Evolutionary conservation across 2,113 vertebrate genomes (phyloP).

Genomic region (Misgurnus anguillicaudatus): DNA sequence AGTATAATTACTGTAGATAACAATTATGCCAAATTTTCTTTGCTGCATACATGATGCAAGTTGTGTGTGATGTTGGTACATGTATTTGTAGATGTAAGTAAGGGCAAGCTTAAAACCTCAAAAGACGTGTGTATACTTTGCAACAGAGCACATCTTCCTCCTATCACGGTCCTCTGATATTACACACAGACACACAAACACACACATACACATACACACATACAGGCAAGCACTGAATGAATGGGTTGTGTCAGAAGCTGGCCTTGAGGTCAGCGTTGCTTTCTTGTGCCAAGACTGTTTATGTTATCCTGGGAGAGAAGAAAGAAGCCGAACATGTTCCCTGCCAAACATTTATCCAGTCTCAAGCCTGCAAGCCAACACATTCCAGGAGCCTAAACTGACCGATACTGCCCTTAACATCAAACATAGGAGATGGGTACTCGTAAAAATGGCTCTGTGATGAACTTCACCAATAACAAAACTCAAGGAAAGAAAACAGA

Average conservation of each 20-base stretch:
- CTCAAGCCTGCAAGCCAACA: slow-evolving; percentile 58
- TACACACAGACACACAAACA: slow-evolving; percentile 14
- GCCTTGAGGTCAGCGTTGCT: slow-evolving; percentile 80
- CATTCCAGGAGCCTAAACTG: slow-evolving; percentile 58
- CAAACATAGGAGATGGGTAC: slow-evolving; percentile 30
- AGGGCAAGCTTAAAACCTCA: background rate
- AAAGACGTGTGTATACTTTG: background rate
- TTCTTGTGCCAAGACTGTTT: slow-evolving; percentile 80
- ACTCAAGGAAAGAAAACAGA: background rate
- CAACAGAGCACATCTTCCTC: slow-evolving; percentile 9
- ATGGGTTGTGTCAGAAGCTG: slow-evolving; percentile 81
- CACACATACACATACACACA: slow-evolving; percentile 34
- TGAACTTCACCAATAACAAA: background rate
- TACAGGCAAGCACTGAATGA: slow-evolving; percentile 83
- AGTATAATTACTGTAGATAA: background rate
- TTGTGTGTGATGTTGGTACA: too few relatives aligned
- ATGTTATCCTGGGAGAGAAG: slow-evolving; percentile 77
- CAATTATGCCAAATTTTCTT: too few relatives aligned
- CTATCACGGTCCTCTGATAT: background rate
- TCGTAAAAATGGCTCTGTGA: slow-evolving; percentile 44
- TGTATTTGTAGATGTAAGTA: background rate
- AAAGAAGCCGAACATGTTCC: slow-evolving; percentile 78
- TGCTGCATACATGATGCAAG: too few relatives aligned
- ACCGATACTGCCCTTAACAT: slow-evolving; percentile 49
- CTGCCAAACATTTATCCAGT: slow-evolving; percentile 71